Evolutionary conservation across 2,888 invertebrate genomes (phyloP).

Genomic region (Lepidocyrtinus sp.): DNA sequence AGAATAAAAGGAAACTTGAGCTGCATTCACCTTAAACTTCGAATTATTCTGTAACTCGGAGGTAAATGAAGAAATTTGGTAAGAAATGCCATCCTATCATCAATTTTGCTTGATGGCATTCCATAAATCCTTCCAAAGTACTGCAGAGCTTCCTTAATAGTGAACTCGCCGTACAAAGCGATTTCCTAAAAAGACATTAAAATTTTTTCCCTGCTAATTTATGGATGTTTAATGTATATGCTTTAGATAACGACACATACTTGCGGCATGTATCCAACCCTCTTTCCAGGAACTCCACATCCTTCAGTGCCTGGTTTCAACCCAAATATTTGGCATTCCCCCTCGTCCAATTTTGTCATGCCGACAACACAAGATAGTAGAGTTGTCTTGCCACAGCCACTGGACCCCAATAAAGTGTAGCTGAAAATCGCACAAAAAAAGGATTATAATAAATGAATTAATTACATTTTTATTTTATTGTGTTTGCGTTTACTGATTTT

Average conservation of each 20-base stretch:
- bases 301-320: constrained; percentile 90
- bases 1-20: background rate
- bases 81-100: constrained; percentile 86
- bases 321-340: constrained; percentile 91
- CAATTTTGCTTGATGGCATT: constrained; percentile 87
- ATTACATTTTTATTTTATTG: too few species aligned
- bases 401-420: constrained; percentile 94
- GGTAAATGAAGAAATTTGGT: constrained; percentile 93
- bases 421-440: constrained; percentile 74
- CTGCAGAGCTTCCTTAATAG: constrained; percentile 95
- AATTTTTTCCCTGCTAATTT: background rate
- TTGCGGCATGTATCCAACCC: constrained; percentile 98
- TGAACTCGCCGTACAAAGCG: constrained; percentile 91
- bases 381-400: constrained; percentile 94
- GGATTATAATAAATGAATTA: too few species aligned
- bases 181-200: constrained; percentile 81
- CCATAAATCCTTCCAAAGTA: constrained; percentile 97
- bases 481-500: too few species aligned
- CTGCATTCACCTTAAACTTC: constrained; percentile 79
- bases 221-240: too few species aligned
- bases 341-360: constrained; percentile 85
- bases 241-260: too few species aligned
- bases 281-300: constrained; percentile 91
- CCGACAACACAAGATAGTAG: constrained; percentile 94
- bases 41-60: constrained; percentile 85